Evolutionary conservation across 1,140 invertebrate species (phyloP).

Genomic region (Leptinotarsa texana): DNA sequence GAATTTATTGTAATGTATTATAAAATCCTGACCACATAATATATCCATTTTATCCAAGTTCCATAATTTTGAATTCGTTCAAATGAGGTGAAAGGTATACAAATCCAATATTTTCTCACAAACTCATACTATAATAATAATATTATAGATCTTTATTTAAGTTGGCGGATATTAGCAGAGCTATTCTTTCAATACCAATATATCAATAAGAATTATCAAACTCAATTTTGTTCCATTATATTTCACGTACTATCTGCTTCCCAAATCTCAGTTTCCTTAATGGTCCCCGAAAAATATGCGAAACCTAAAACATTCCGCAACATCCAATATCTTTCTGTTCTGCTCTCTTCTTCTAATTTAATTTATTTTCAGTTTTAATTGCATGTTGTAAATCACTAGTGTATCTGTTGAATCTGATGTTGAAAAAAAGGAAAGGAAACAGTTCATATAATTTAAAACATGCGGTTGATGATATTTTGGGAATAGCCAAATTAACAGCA

Average conservation of each 20-base stretch:
- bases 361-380: slow-evolving; percentile 18
- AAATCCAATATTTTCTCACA: no score
- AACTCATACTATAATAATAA: no score
- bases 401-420: slow-evolving; percentile 16
- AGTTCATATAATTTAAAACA: slow-evolving; percentile 23
- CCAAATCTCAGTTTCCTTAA: background rate
- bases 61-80: no score
- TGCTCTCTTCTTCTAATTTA: background rate
- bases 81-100: no score
- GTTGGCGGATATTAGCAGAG: no score
- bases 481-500: slow-evolving; percentile 29
- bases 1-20: no score
- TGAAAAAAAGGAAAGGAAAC: slow-evolving; percentile 21
- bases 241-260: background rate
- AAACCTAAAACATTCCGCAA: background rate
- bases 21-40: no score
- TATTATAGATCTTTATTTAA: no score
- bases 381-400: slow-evolving; percentile 5
- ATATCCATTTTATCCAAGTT: no score
- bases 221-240: background rate
- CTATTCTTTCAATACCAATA: no score
- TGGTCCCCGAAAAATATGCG: background rate
- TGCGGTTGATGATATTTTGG: slow-evolving; percentile 20
- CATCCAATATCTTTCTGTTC: background rate
- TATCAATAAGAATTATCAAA: no score